Evolutionary conservation across 2,888 invertebrate species (phyloP), one percentile per base, ranked within the genome.

Genomic region (Mesorhabditis belari): DNA sequence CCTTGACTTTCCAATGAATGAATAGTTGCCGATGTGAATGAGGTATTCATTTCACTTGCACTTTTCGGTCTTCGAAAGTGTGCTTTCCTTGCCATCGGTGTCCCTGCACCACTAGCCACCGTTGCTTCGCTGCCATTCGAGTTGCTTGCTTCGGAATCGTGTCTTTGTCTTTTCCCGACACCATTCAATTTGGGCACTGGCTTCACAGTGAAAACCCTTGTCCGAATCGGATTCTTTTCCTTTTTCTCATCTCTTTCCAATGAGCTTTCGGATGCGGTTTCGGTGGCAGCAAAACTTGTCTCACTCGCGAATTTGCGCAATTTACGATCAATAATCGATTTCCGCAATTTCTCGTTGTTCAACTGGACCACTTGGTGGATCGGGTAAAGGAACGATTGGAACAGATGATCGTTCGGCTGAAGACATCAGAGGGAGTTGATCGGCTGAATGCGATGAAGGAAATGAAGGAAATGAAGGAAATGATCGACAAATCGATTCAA

Each of bases 231-330:
- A 3, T 25, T 49, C 26, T 50, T n/a, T 55, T 52, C n/a, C 49
- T 49, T 21, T 35, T 24, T 23, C 23, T 69, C 61, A 44, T 69
- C 67, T 26, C 70, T 57, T 35, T 70, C 67, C 28, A 71, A 60
- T 61, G 65, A 65, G 49, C 64, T 64, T 26, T 70, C 72, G 24
- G 64, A 64, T 19, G 73, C 76, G 1, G 74, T 73, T 52, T 71
- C 70, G 5, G 72, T 69, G 2, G 44, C 44, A 21, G 67, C 73
- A 60, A 78, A 78, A 5, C 70, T 69, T 19, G 78, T 78, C 58
- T 78, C 78, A 25, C 73, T 74, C 5, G 78, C 78, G 58, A 76
- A 78, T 60, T 78, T 78, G 17, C 75, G 63, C 59, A 78, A 62
- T 28, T 76, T 73, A 24, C 74, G 66, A 55, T 73, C 72, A 62